These are phyloP conservation scores for Tachycineta bicolor DNA, from an alignment of 2,113 vertebrate genomes.

Conservation along the genomic window DNA sequence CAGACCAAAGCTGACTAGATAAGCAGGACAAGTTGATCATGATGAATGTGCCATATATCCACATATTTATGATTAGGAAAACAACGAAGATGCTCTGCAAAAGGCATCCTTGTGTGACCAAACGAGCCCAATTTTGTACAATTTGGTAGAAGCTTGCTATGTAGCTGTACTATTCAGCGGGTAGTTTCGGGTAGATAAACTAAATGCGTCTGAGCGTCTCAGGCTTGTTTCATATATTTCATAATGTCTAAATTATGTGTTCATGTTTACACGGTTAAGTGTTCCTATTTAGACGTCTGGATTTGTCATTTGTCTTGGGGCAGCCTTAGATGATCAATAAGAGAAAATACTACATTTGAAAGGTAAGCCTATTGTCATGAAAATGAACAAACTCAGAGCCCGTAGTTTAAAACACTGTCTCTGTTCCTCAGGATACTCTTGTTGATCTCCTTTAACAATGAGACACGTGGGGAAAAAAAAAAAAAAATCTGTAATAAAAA, in stretches of 20 bases:
- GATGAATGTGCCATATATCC: not conserved
- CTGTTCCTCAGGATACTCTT: not conserved
- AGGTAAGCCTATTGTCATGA: not conserved
- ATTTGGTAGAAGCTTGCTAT: not conserved
- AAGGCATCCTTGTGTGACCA: not conserved
- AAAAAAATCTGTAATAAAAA: not conserved
- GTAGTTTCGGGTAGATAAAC: not conserved
- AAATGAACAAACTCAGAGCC: not conserved
- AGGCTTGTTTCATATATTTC: not conserved
- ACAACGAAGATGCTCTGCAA: not conserved
- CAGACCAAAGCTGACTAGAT: not conserved
- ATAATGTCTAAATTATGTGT: not conserved
- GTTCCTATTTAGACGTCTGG: not conserved
- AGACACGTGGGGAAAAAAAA: not conserved
- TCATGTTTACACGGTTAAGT: not conserved
- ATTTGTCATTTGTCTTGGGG: not conserved
- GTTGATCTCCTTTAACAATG: not conserved
- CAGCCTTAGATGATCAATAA: not conserved
- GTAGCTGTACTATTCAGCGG: not conserved
- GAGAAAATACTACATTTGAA: not conserved
- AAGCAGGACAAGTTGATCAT: not conserved
- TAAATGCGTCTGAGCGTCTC: not conserved
- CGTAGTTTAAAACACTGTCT: not conserved
- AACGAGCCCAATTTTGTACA: not conserved
- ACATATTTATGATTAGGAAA: not conserved